Evolutionary conservation across 2,888 invertebrate species (phyloP).

Genomic region (Steinernema carpocapsae): DNA sequence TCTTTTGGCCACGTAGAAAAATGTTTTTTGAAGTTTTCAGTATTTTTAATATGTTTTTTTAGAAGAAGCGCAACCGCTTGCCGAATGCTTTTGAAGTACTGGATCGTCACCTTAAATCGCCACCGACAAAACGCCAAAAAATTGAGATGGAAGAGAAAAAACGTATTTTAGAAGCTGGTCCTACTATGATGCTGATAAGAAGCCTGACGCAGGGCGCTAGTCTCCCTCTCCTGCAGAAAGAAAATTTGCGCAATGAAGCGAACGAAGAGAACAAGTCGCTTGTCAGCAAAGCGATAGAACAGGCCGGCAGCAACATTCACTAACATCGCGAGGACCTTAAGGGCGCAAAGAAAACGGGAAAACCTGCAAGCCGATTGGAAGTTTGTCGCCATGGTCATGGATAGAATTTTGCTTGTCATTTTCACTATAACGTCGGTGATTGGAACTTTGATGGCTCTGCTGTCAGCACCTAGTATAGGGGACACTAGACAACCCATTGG

Average conservation of each 20-base stretch:
- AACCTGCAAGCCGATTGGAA: constrained; percentile 65
- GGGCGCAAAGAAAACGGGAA: constrained; percentile 50
- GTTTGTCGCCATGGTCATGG: constrained; percentile 64
- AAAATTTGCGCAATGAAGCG: background rate
- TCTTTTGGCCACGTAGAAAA: too few species aligned
- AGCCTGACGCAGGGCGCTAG: background rate
- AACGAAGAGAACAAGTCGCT: background rate
- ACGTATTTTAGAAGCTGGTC: background rate
- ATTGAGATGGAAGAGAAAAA: constrained; percentile 24
- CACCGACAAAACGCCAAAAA: constrained; percentile 28
- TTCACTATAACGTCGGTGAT: constrained; percentile 54
- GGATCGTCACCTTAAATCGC: constrained; percentile 16
- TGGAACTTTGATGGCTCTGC: constrained; percentile 53
- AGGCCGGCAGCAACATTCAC: constrained; percentile 61
- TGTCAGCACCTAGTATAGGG: constrained; percentile 58
- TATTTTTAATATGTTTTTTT: background rate
- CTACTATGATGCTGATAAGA: constrained; percentile 12
- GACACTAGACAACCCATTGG: constrained; percentile 45
- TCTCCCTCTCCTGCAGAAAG: background rate
- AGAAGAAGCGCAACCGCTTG: background rate
- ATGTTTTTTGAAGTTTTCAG: background rate
- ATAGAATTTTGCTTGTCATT: constrained; percentile 60
- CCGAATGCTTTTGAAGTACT: constrained; percentile 28
- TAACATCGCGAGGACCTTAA: constrained; percentile 63
- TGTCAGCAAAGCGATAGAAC: constrained; percentile 45